phyloP scores from a whole-genome alignment of 1,140 invertebrate species.

The Drosophila ambigua region DNA sequence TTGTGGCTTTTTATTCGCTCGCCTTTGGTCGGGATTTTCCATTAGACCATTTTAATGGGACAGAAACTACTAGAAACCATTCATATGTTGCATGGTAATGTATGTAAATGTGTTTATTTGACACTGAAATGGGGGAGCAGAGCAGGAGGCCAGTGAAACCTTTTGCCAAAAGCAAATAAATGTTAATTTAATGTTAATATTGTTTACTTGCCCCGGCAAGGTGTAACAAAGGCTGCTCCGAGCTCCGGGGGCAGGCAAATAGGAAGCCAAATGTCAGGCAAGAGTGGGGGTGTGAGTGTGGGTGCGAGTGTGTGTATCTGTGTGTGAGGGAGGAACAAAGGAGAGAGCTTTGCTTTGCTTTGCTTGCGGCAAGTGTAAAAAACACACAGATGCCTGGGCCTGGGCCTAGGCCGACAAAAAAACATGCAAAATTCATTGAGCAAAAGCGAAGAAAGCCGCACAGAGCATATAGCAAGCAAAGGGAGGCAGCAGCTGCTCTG shows the following conservation, averaged over 20 bases:
- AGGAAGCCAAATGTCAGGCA: conserved; percentile 30
- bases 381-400: conserved; percentile 4
- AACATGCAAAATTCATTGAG: conserved; percentile 75
- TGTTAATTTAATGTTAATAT: conserved; percentile 80
- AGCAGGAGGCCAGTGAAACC: conserved; percentile 2
- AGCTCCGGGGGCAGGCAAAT: conserved; percentile 20
- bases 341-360: conserved; percentile 7
- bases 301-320: conserved; percentile 4
- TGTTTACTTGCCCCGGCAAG: conserved; percentile 57
- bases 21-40: conserved; percentile 28
- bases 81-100: conserved; percentile 68
- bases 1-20: conserved; percentile 20
- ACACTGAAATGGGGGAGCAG: neutral
- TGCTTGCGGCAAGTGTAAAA: conserved; percentile 36
- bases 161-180: conserved; percentile 70
- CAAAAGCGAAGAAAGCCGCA: conserved; percentile 25
- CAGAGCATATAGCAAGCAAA: conserved; percentile 1
- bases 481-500: conserved; percentile 46
- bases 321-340: neutral
- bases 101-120: conserved; percentile 80
- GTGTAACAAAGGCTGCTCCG: conserved; percentile 49
- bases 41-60: conserved; percentile 44
- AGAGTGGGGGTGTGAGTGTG: neutral
- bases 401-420: conserved; percentile 3
- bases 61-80: conserved; percentile 23